Base-by-base conservation (phyloP, 2,888 invertebrate species). In the Linyphia triangularis region DNA sequence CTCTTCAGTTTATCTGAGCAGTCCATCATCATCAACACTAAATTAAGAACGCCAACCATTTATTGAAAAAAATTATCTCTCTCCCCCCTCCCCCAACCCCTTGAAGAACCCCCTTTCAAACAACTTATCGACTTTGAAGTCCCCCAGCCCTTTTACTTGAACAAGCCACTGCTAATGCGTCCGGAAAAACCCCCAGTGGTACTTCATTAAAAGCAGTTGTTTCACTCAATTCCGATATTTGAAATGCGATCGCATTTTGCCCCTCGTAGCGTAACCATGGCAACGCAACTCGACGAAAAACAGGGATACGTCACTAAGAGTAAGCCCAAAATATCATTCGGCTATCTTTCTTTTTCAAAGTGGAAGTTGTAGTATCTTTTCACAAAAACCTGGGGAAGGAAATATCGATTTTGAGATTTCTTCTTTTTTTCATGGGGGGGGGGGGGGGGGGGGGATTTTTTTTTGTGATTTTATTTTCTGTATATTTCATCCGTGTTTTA, bases 361-460 rank as follows among this genome's bases (percentile, higher is more conserved):
- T 51, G 4, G 1, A 51, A 51, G 16, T 51, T 51, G 51, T n/a
- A n/a, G n/a, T 51, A 51, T 51, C 51, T 51, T 81, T 70, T 28
- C 51, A 81, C 69, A 81, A 70, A 81, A 70, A 70, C 69, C 69
- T 67, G 81, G 26, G 69, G 24, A 69, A 73, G 37, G 61, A 77
- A 77, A 57, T 81, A 81, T 81, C 59, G 81, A 81, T 81, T 81
- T 81, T 81, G 69, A 70, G 69, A 70, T 81, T 81, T 70, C 61
- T 26, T 37, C n/a, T 67, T 67, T 51, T 16, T n/a, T n/a, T n/a
- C n/a, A n/a, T n/a, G n/a, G n/a, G n/a, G n/a, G n/a, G n/a, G n/a
- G n/a, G n/a, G n/a, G n/a, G n/a, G n/a, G n/a, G n/a, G n/a, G n/a
- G n/a, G n/a, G n/a, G n/a, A n/a, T n/a, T n/a, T n/a, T n/a, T n/a